These are phyloP conservation scores for Magallana angulata DNA, from an alignment of 1,140 invertebrate genomes.

Conservation along the genomic window DNA sequence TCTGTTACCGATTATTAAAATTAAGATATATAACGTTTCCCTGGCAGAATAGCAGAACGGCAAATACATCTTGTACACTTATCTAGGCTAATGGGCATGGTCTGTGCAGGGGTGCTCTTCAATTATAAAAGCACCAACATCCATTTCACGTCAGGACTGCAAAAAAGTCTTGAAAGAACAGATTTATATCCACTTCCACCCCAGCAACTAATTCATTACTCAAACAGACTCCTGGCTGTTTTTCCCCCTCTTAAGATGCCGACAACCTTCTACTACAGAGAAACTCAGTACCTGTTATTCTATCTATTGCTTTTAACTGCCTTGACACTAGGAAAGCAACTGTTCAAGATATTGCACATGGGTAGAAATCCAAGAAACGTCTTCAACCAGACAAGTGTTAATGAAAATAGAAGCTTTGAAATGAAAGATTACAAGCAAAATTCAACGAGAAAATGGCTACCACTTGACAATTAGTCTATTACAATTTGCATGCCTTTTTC, in stretches of 20 bases:
- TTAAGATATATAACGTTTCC: slow-evolving; percentile 27
- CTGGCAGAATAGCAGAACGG: slow-evolving; percentile 26
- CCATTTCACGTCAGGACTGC: slow-evolving; percentile 9
- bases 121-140: slow-evolving; percentile 32
- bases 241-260: background rate
- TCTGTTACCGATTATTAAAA: slow-evolving; percentile 36
- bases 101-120: slow-evolving; percentile 30
- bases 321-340: slow-evolving; percentile 11
- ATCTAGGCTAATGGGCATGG: slow-evolving; percentile 34
- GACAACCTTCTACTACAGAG: background rate
- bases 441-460: background rate
- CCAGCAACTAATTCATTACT: slow-evolving; percentile 37
- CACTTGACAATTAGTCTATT: background rate
- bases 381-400: background rate
- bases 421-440: background rate
- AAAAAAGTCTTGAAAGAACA: slow-evolving; percentile 38
- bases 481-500: background rate
- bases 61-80: slow-evolving; percentile 24
- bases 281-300: slow-evolving; percentile 15
- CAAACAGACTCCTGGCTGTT: background rate
- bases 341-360: slow-evolving; percentile 32
- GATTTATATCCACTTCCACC: slow-evolving; percentile 31
- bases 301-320: slow-evolving; percentile 34
- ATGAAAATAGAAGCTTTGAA: background rate
- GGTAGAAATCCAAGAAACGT: slow-evolving; percentile 7